phyloP scores from a whole-genome alignment of 2,888 invertebrate species.

The Thymelicus sylvestris region DNA sequence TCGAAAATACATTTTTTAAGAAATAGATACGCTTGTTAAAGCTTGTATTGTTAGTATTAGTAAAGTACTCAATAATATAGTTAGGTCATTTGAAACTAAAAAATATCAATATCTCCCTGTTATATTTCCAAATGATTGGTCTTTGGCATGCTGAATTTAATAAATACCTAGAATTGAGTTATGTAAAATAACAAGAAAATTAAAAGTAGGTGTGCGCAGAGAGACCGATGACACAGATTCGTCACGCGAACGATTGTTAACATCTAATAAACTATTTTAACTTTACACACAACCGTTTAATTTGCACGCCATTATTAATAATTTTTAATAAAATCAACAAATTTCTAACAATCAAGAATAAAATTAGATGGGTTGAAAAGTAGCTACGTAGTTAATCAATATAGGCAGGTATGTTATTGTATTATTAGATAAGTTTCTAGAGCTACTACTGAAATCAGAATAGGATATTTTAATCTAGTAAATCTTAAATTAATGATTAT shows the following conservation, averaged over 20 bases:
- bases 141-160: constrained; percentile 77
- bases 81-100: constrained; percentile 69
- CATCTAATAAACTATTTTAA: constrained; percentile 81
- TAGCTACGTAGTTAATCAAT: constrained; percentile 60
- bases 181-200: constrained; percentile 41
- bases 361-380: constrained; percentile 59
- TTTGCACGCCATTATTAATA: constrained; percentile 81
- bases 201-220: constrained; percentile 59
- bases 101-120: constrained; percentile 78
- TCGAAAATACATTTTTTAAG: constrained; percentile 64
- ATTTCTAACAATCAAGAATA: constrained; percentile 56
- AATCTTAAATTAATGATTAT: constrained; percentile 81
- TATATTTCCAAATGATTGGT: constrained; percentile 79
- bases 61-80: constrained; percentile 48
- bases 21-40: constrained; percentile 64
- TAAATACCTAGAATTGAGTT: constrained; percentile 65
- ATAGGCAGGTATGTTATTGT: constrained; percentile 56
- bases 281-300: constrained; percentile 85
- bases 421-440: constrained; percentile 59
- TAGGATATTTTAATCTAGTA: constrained; percentile 74
- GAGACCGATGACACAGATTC: constrained; percentile 56
- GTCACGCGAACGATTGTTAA: constrained; percentile 71
- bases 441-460: constrained; percentile 78
- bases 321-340: constrained; percentile 65
- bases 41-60: constrained; percentile 58